Base-by-base conservation (phyloP, 1,140 invertebrate species). In the Achroia grisella region DNA sequence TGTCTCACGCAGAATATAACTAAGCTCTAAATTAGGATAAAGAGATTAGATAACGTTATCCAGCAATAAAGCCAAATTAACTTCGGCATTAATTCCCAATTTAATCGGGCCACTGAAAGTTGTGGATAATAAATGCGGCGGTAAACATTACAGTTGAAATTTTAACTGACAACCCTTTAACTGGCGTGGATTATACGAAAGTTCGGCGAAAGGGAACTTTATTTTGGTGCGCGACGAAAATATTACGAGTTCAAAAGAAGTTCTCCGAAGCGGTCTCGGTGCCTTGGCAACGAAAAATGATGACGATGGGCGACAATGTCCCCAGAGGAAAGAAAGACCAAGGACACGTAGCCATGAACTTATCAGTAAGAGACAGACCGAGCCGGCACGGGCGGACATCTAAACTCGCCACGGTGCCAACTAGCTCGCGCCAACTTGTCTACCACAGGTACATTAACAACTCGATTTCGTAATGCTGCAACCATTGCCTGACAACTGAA, bases 21-120 rank as follows among this genome's bases (percentile, higher is more conserved):
- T 37, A 30, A 17, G 11, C 43, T 37, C 43, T 45, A 45, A 45
- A 45, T 45, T 45, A 45, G 41, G 41, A 44, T 45, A 45, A 45
- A 39, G 43, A 37, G 43, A 45, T 45, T 45, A 45, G 43, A 45
- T 45, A 37, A 45, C 43, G 43, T 37, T 37, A 45, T 45, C 43
- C 43, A 39, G 33, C 34, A 37, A 45, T 45, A 45, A 45, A 45
- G 23, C 34, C 34, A 37, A 45, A 45, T 45, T 45, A 45, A 45
- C 43, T 45, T 14, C 43, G 8, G 13, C 43, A 37, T 45, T 45
- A 36, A 45, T 37, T 39, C 43, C 29, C 43, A 39, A 37, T 45
- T 44, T 44, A 37, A 45, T 45, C 34, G 43, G 29, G 27, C 34
- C 34, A 23, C 42, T 17, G 43, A 36, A 45, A 45, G 34, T 45